These are phyloP conservation scores for Drosophila anomalata DNA, from an alignment of 2,888 invertebrate species.

Conservation along the genomic window DNA sequence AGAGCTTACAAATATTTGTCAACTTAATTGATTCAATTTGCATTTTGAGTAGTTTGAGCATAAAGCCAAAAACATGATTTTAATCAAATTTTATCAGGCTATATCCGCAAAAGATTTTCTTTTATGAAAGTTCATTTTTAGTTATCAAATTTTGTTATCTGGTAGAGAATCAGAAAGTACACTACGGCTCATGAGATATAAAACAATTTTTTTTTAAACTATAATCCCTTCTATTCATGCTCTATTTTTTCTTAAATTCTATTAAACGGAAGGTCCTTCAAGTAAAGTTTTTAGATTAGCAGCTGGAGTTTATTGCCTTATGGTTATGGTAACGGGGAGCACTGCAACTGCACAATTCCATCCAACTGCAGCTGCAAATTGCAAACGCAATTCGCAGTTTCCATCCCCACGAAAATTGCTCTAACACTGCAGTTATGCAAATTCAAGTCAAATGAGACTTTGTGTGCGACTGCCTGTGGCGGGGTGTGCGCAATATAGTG, in stretches of 20 bases:
- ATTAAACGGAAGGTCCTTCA: neutral
- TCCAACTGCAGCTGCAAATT: slow-evolving; percentile 53
- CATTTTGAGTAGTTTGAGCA: slow-evolving; percentile 5
- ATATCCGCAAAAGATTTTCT: no score
- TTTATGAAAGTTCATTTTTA: slow-evolving; percentile 6
- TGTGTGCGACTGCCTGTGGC: slow-evolving; percentile 1
- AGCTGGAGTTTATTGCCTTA: neutral
- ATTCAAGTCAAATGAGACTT: slow-evolving; percentile 46
- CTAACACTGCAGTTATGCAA: slow-evolving; percentile 59
- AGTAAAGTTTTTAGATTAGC: neutral
- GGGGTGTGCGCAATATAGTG: neutral
- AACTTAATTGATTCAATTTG: slow-evolving; percentile 26
- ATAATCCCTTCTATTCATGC: no score
- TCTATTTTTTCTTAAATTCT: neutral
- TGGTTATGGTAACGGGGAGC: slow-evolving; percentile 7
- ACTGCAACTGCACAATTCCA: slow-evolving; percentile 12
- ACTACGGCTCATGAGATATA: no score
- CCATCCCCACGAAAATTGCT: slow-evolving; percentile 34
- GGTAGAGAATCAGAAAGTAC: no score
- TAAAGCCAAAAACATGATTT: slow-evolving; percentile 7
- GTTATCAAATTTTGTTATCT: neutral
- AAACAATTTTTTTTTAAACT: no score
- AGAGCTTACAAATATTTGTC: slow-evolving; percentile 17
- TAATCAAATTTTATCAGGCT: slow-evolving; percentile 17
- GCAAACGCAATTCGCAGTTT: slow-evolving; percentile 53